Evolutionary conservation across 2,113 vertebrate species (phyloP).

Genomic region (Silurus asotus): DNA sequence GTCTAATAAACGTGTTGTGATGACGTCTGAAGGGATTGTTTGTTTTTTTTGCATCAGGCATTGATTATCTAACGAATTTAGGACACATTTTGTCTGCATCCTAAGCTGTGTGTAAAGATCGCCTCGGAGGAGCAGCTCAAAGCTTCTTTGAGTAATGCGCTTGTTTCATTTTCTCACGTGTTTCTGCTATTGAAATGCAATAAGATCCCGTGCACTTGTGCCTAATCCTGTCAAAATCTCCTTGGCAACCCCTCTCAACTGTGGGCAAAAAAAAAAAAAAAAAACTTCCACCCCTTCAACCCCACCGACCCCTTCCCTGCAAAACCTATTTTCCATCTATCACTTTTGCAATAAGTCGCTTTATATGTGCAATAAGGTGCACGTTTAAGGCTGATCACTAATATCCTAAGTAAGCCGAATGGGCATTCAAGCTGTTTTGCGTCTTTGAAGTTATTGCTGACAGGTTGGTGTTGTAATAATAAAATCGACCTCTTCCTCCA

Average conservation of each 20-base stretch:
- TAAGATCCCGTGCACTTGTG: slow-evolving; percentile 78
- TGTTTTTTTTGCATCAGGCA: not conserved
- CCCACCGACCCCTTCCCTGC: slow-evolving; percentile 17
- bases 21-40: not conserved
- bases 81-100: slow-evolving; percentile 14
- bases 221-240: slow-evolving; percentile 81
- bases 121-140: slow-evolving; percentile 55
- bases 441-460: slow-evolving; percentile 66
- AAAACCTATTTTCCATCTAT: slow-evolving; percentile 49
- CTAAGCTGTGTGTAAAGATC: slow-evolving; percentile 37
- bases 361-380: slow-evolving; percentile 61
- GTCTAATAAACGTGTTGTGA: not conserved
- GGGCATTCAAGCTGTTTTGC: slow-evolving; percentile 58
- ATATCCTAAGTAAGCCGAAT: slow-evolving; percentile 57
- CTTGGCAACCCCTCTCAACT: slow-evolving; percentile 70
- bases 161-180: slow-evolving; percentile 78
- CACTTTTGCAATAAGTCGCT: slow-evolving; percentile 53
- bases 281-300: slow-evolving; percentile 6
- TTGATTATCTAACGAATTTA: not conserved
- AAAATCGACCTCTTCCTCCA: slow-evolving; percentile 59
- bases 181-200: slow-evolving; percentile 72
- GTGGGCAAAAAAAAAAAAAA: slow-evolving; percentile 53
- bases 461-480: slow-evolving; percentile 65
- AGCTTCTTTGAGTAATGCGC: slow-evolving; percentile 61
- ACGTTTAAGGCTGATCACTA: slow-evolving; percentile 47